Base-by-base conservation (phyloP, 1,140 invertebrate genomes). In the Steinernema khuongi region DNA sequence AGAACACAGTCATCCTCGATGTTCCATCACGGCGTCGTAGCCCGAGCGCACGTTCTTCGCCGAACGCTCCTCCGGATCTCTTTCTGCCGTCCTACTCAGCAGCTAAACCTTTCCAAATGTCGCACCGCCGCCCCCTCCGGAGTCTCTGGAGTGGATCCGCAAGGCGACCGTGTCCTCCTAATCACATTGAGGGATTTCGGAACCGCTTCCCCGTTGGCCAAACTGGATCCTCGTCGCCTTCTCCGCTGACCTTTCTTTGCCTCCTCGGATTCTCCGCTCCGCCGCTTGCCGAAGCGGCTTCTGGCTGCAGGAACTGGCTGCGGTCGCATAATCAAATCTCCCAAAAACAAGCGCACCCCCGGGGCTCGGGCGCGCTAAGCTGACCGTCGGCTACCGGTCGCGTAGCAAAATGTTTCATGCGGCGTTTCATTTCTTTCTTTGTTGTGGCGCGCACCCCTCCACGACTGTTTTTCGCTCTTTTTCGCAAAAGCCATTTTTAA, bases 361-460 rank as follows among this genome's bases (percentile, higher is more conserved):
- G 50, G 50, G 50, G 50, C 50, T 22, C 14, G 50, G 50, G 50
- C 50, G 50, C 50, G 50, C 50, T 60, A 60, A 60, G 50, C 50
- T 60, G 50, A 60, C 50, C 50, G 50, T 60, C 50, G 50, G 50
- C 50, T 60, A 60, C 50, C 50, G 50, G 50, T 60, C 50, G 50
- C 50, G n/a, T n/a, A n/a, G 11, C 50, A 22, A 41, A 41, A 60
- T 60, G 50, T 60, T 60, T 60, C 50, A 60, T 60, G 50, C 50
- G 7, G 50, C 50, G 50, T 60, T 60, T 60, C 50, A 14, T 22
- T 60, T 60, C 50, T 60, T 60, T 60, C 50, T 60, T 60, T 22
- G 50, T 60, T 60, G 22, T 60, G 36, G n/a, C n/a, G n/a, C n/a
- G n/a, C n/a, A n/a, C n/a, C n/a, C n/a, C n/a, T n/a, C n/a, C n/a